These are phyloP conservation scores for Chaetogeoica ovagalla DNA, from an alignment of 2,888 invertebrate genomes.

Conservation along the genomic window DNA sequence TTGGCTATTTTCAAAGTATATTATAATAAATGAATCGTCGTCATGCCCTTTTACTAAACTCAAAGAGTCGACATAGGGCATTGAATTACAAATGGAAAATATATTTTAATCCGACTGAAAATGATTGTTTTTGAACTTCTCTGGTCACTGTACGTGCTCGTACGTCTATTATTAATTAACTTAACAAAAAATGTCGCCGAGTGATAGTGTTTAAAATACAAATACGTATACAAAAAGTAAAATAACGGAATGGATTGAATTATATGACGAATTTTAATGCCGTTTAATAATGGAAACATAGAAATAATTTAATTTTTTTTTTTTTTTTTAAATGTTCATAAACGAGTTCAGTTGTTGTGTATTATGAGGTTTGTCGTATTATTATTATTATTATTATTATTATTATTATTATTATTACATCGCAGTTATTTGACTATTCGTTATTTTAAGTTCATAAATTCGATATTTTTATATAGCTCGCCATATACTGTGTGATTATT, in stretches of 20 bases:
- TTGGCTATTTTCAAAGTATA: slow-evolving; percentile 46
- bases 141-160: neutral
- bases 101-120: neutral
- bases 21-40: slow-evolving; percentile 40
- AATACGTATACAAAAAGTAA: neutral
- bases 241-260: neutral
- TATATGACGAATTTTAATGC: neutral
- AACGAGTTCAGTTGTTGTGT: no score
- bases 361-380: no score
- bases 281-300: neutral
- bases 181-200: neutral
- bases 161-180: neutral
- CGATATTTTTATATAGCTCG: no score
- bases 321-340: no score
- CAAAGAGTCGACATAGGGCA: neutral
- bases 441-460: no score
- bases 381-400: no score
- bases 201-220: neutral
- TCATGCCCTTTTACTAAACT: slow-evolving; percentile 1
- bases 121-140: neutral
- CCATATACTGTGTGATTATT: no score
- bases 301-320: neutral
- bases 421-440: no score
- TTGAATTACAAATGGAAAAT: neutral
- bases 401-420: no score